Evolutionary conservation across 2,113 vertebrate species (phyloP), one percentile per base, ranked within the genome.

Genomic region (Chaetorhynchus papuensis): DNA sequence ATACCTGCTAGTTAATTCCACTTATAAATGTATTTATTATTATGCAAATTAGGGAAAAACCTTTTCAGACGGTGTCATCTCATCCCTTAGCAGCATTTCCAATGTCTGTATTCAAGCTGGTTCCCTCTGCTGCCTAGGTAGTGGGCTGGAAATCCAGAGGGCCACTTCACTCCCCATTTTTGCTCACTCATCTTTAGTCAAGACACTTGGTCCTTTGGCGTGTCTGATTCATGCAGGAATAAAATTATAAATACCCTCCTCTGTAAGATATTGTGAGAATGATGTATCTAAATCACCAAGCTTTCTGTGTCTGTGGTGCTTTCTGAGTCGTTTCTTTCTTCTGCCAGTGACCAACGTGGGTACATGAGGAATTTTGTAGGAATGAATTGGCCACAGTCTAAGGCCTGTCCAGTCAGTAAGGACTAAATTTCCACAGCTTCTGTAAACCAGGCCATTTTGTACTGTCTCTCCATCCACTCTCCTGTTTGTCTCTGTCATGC

Each of bases 11-110:
- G 95, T 95, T 97, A 97, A 97, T 97, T 94, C 94, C 86, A 95
- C 64, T 54, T 95, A 77, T 79, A 86, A 54, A 61, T 89, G 64
- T 93, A 95, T 92, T 95, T 96, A 90, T 94, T 97, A 94, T 96
- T 95, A 97, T 95, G 96, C 68, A 97, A 96, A 97, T 95, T 39
- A 92, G 31, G 66, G 26, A 41, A 92, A 93, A 97, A 91, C 84
- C 80, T 96, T 96, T 95, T 92, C 54, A 88, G 12, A 91, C 56
- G 52, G 75, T 94, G 79, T 85, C 52, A 84, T 94, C 68, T 83
- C 39, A 65, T 81, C 87, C 60, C 28, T 68, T 18, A 7, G 45
- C 47, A 89, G 37, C 39, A 68, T 83, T 96, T 86, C 78, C 26
- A 47, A 17, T 82, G 71, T 44, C 68, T 81, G 22, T 28, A 42